Conservation (phyloP, 2,113 vertebrate species). For the Spermophilus dauricus region DNA sequence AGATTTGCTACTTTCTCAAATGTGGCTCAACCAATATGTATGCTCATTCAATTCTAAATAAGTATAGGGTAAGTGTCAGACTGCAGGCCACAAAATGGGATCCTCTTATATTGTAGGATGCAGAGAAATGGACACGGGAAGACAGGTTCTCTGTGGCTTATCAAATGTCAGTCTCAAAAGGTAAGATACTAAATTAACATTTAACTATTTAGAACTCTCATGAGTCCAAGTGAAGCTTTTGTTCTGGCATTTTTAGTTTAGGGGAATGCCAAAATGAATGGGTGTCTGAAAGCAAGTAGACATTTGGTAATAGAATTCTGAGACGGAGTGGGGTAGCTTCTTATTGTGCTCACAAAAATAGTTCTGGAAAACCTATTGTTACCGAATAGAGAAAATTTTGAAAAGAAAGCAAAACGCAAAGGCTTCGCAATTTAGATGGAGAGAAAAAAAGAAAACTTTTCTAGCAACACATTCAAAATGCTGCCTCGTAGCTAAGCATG, state of each 20-base stretch:
- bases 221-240: neutral
- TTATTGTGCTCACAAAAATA: slow-evolving; percentile 47
- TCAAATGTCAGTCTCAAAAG: neutral
- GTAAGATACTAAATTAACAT: neutral
- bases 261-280: neutral
- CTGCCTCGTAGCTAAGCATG: neutral
- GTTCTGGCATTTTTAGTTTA: neutral
- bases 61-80: neutral
- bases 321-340: neutral
- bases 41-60: neutral
- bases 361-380: slow-evolving; percentile 50
- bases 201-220: neutral
- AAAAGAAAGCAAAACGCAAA: slow-evolving; percentile 71
- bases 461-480: slow-evolving; percentile 48
- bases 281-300: slow-evolving; percentile 3
- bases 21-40: neutral
- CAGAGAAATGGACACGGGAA: neutral
- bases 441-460: neutral
- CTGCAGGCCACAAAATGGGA: neutral
- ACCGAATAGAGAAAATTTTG: slow-evolving; percentile 35
- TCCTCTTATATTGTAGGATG: neutral
- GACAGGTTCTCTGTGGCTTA: neutral
- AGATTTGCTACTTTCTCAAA: neutral
- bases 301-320: slow-evolving; percentile 23
- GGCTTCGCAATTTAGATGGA: slow-evolving; percentile 38